Evolutionary conservation across 2,888 invertebrate genomes (phyloP).

Genomic region (Drosophila subsilvestris): DNA sequence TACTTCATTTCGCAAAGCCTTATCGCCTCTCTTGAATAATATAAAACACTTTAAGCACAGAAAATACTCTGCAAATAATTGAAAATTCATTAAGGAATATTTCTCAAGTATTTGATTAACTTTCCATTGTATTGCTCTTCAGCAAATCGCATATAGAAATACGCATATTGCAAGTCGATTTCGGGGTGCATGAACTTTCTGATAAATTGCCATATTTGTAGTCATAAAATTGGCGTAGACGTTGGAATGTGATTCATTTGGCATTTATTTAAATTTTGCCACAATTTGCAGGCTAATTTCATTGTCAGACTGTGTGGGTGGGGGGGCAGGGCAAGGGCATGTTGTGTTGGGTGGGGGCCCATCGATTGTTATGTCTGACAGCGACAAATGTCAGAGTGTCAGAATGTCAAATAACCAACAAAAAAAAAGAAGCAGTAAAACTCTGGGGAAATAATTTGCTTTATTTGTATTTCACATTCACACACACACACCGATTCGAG

Average conservation of each 20-base stretch:
- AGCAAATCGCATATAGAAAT: neutral
- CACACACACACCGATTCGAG: slow-evolving; percentile 36
- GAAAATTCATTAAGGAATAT: too few species aligned
- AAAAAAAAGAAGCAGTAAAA: slow-evolving; percentile 22
- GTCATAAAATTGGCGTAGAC: slow-evolving; percentile 22
- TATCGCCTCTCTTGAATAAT: too few species aligned
- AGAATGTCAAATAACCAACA: slow-evolving; percentile 66
- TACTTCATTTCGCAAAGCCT: too few species aligned
- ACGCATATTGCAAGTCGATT: slow-evolving; percentile 13
- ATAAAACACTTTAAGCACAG: too few species aligned
- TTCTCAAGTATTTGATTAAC: too few species aligned
- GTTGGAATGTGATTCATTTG: slow-evolving; percentile 47
- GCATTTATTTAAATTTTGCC: slow-evolving; percentile 63
- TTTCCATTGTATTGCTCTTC: too few species aligned
- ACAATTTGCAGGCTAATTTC: slow-evolving; percentile 62
- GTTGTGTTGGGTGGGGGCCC: slow-evolving; percentile 29
- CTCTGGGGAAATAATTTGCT: slow-evolving; percentile 32
- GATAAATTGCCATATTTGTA: slow-evolving; percentile 46
- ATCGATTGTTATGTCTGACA: slow-evolving; percentile 73
- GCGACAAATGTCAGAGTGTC: slow-evolving; percentile 61
- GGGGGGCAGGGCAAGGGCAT: neutral
- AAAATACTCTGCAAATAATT: too few species aligned
- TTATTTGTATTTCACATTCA: slow-evolving; percentile 43
- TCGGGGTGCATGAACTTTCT: slow-evolving; percentile 21
- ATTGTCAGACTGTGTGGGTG: slow-evolving; percentile 39